Conservation (phyloP, 2,113 vertebrate genomes). For the Suricata suricatta region DNA sequence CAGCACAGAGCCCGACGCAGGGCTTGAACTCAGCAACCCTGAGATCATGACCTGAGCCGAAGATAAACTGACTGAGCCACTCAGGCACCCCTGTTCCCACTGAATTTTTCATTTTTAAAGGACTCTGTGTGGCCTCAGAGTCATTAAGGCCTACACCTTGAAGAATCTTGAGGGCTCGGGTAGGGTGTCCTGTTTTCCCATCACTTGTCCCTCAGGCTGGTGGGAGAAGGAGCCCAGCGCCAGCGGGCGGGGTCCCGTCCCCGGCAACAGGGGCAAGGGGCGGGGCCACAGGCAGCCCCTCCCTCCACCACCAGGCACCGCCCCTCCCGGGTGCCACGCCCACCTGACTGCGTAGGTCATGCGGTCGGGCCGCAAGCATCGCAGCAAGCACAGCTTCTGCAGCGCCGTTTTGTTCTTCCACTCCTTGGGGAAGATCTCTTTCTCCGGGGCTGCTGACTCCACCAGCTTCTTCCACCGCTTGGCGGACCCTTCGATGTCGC, state of each 20-base stretch:
- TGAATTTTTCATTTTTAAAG: not conserved
- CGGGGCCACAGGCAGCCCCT: not conserved
- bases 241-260: not conserved
- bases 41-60: too few relatives aligned
- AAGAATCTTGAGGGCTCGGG: rapidly evolving
- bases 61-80: too few relatives aligned
- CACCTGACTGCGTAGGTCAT: slow-evolving; percentile 88
- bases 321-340: not conserved
- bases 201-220: rapidly evolving
- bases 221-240: too few relatives aligned
- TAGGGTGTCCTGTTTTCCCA: not conserved
- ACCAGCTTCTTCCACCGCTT: slow-evolving; percentile 88
- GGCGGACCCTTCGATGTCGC: slow-evolving; percentile 84
- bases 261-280: not conserved
- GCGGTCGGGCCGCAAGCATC: slow-evolving; percentile 86
- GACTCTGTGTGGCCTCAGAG: not conserved
- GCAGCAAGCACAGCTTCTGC: slow-evolving; percentile 87
- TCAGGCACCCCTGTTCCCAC: too few relatives aligned
- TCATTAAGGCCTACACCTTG: rapidly evolving
- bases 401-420: slow-evolving; percentile 86
- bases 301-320: not conserved
- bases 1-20: too few relatives aligned
- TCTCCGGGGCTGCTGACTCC: slow-evolving; percentile 85
- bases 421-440: slow-evolving; percentile 85
- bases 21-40: too few relatives aligned